These are phyloP conservation scores for Porites divaricata DNA, from an alignment of 92 coral and sea anemone genomes.

Conservation along the genomic window DNA sequence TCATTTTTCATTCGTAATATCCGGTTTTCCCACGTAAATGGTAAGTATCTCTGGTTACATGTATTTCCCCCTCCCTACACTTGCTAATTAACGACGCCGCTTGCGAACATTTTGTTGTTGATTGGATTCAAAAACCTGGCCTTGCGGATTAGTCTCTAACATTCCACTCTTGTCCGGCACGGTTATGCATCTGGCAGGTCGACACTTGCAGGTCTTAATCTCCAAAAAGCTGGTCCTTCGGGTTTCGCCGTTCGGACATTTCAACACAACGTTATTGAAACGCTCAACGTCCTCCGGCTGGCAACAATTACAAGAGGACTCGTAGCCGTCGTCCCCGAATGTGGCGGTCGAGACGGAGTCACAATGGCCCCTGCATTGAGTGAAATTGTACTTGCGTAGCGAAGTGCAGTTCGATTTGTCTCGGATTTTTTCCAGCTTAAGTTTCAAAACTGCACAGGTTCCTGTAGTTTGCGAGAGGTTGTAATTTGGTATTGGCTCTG, in stretches of 20 bases:
- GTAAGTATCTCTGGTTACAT: too few species aligned
- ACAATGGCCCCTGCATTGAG: conserved; percentile 66
- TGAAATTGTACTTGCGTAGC: conserved; percentile 5
- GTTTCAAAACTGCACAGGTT: not conserved
- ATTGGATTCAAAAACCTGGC: conserved; percentile 32
- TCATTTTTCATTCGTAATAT: too few species aligned
- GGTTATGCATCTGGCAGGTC: conserved; percentile 47
- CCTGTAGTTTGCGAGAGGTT: not conserved
- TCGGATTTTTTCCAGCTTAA: conserved; percentile 19
- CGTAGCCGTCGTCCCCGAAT: conserved; percentile 51
- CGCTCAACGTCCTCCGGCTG: conserved; percentile 30
- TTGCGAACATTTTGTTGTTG: conserved; percentile 28
- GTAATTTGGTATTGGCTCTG: conserved; percentile 39
- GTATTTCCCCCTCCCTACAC: not conserved
- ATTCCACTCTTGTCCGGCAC: conserved; percentile 56
- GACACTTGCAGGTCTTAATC: conserved; percentile 67
- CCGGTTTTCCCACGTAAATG: too few species aligned
- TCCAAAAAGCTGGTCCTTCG: conserved; percentile 50
- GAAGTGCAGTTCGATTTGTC: conserved; percentile 66
- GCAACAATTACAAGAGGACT: conserved; percentile 63
- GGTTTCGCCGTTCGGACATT: conserved; percentile 33
- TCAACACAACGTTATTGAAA: conserved; percentile 20
- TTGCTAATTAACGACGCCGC: conserved; percentile 40
- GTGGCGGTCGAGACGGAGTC: conserved; percentile 48
- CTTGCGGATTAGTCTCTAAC: conserved; percentile 39